These are phyloP conservation scores for Euschistus heros DNA, from an alignment of 1,140 invertebrate genomes.

Conservation along the genomic window DNA sequence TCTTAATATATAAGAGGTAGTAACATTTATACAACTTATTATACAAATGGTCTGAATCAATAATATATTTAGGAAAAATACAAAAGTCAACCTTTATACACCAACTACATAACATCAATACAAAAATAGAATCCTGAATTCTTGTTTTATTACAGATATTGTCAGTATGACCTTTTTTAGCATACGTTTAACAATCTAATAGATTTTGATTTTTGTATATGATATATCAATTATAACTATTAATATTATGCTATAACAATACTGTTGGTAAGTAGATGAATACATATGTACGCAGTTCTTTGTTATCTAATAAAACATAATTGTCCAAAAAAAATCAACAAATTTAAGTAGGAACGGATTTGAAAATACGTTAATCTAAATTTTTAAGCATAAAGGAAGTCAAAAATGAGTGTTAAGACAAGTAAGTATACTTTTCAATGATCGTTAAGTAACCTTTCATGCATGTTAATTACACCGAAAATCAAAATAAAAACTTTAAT, in stretches of 20 bases:
- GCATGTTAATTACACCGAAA: too few relatives aligned
- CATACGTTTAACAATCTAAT: not conserved
- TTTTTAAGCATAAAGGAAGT: too few relatives aligned
- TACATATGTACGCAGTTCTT: too few relatives aligned
- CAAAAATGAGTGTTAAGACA: too few relatives aligned
- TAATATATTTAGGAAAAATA: conserved; percentile 23
- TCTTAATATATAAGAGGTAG: conserved; percentile 12
- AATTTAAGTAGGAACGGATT: too few relatives aligned
- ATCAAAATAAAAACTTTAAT: too few relatives aligned
- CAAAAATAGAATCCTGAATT: conserved; percentile 22
- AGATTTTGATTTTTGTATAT: conserved; percentile 2
- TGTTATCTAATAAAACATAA: too few relatives aligned
- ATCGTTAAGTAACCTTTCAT: too few relatives aligned
- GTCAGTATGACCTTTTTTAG: not conserved
- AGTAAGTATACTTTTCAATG: too few relatives aligned
- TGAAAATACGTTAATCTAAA: too few relatives aligned
- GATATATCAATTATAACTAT: not conserved
- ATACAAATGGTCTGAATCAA: conserved; percentile 21
- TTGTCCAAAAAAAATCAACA: too few relatives aligned
- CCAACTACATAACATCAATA: conserved; percentile 24
- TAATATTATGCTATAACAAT: conserved; percentile 4
- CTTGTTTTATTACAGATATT: conserved; percentile 15
- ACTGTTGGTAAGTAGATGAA: too few relatives aligned
- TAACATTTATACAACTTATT: conserved; percentile 19
- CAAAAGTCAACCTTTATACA: conserved; percentile 22